phyloP scores from a whole-genome alignment of 2,797 vertebrate species.

The Bradypodion pumilum region DNA sequence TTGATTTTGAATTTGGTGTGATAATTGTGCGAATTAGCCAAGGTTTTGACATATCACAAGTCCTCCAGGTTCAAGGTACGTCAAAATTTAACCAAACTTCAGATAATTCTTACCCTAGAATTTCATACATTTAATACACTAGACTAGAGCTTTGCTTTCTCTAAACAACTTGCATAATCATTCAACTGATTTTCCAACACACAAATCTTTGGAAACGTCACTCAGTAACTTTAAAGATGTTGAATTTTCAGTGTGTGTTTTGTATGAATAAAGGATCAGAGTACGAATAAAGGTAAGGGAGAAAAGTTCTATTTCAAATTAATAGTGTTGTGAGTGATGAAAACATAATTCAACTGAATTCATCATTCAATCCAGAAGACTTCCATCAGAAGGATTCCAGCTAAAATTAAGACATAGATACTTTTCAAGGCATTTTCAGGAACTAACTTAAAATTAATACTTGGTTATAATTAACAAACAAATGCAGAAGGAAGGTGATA shows the following conservation, averaged over 20 bases:
- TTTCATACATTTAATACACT: background rate
- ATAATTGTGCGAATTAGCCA: constrained; percentile 87
- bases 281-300: too few relatives aligned
- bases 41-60: constrained; percentile 91
- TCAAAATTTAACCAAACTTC: constrained; percentile 31
- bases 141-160: background rate
- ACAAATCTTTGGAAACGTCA: background rate
- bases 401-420: background rate
- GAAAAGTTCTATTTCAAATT: background rate
- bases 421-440: background rate
- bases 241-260: too few relatives aligned
- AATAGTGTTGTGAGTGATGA: background rate
- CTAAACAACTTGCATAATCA: background rate
- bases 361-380: background rate
- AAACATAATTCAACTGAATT: background rate
- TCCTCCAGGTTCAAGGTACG: constrained; percentile 91
- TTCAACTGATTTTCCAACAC: background rate
- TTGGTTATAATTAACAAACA: too few relatives aligned
- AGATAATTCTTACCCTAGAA: constrained; percentile 29
- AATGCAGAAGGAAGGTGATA: too few relatives aligned
- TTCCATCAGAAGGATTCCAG: background rate
- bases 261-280: background rate
- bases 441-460: background rate
- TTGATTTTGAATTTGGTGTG: constrained; percentile 93
- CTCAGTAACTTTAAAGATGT: background rate